Percentiles rank a stretch among this genome's conserved stretches.
phyloP scores from a whole-genome alignment of 2,888 invertebrate species.

The Helobdella robusta region DNA sequence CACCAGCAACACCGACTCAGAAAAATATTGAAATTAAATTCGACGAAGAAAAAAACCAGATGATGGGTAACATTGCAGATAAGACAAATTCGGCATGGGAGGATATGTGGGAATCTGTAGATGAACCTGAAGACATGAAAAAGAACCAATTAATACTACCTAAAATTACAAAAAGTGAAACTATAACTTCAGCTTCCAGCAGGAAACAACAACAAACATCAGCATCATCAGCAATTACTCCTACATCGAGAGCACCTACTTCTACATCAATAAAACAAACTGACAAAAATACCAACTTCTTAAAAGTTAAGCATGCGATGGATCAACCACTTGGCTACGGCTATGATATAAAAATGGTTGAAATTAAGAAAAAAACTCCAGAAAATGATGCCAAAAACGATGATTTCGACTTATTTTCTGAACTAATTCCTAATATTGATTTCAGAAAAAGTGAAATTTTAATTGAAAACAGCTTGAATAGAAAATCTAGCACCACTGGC shows the following conservation, averaged over 20 bases:
- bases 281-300: too few species aligned
- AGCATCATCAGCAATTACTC: too few species aligned
- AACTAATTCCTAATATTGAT: neutral
- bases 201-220: too few species aligned
- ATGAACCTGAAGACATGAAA: neutral
- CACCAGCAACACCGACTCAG: too few species aligned
- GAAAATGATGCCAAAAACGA: neutral
- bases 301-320: neutral
- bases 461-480: neutral
- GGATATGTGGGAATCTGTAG: conserved; percentile 9
- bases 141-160: too few species aligned
- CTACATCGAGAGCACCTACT: too few species aligned
- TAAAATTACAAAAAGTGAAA: too few species aligned
- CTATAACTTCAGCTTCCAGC: too few species aligned
- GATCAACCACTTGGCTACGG: conserved; percentile 10
- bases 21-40: too few species aligned
- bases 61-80: too few species aligned
- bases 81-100: conserved; percentile 11
- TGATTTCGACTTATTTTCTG: conserved; percentile 4
- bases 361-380: conserved; percentile 1
- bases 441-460: neutral
- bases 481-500: neutral
- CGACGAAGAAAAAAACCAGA: too few species aligned
- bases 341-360: conserved; percentile 15
- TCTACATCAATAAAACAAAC: too few species aligned